A percentile compares a stretch with the other conserved stretches of the same genome.
Conservation (phyloP, 1,140 invertebrate species). For the Berghia stephanieae region DNA sequence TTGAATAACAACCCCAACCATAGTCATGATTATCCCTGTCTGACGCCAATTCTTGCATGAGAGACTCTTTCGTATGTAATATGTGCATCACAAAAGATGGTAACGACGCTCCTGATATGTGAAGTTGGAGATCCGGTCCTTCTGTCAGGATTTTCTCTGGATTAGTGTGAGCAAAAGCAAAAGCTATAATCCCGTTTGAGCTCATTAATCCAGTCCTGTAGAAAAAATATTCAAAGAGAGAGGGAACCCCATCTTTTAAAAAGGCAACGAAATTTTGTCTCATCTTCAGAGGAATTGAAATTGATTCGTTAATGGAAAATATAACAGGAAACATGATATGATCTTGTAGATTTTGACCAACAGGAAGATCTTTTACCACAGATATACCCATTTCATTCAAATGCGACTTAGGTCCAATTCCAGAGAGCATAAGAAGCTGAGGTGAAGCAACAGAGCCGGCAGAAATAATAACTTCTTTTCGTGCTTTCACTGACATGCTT, state of each 20-base stretch:
- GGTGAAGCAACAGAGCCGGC: slow-evolving; percentile 87
- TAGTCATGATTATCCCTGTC: not conserved
- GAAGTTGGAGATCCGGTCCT: not conserved
- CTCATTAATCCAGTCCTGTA: not conserved
- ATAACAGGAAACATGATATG: slow-evolving; percentile 64
- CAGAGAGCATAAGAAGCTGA: slow-evolving; percentile 89
- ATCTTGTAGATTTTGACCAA: slow-evolving; percentile 86
- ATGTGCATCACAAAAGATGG: not conserved
- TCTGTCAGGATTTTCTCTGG: too few relatives aligned
- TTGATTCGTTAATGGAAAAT: not conserved
- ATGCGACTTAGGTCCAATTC: slow-evolving; percentile 76
- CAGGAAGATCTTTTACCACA: slow-evolving; percentile 73
- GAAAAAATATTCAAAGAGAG: not conserved
- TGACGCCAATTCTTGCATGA: too few relatives aligned
- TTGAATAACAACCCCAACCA: not conserved
- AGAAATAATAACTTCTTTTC: slow-evolving; percentile 82
- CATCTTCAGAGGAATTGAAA: too few relatives aligned
- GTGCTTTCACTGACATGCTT: slow-evolving; percentile 72
- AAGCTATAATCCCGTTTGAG: not conserved
- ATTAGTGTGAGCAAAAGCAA: not conserved
- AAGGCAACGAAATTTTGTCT: too few relatives aligned
- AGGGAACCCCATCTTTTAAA: too few relatives aligned
- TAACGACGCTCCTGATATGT: not conserved
- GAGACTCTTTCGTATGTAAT: not conserved
- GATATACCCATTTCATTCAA: slow-evolving; percentile 38